Percentiles rank a stretch among this genome's conserved stretches.
phyloP scores from a whole-genome alignment of 2,113 vertebrate genomes.

The Noturus placidus region DNA sequence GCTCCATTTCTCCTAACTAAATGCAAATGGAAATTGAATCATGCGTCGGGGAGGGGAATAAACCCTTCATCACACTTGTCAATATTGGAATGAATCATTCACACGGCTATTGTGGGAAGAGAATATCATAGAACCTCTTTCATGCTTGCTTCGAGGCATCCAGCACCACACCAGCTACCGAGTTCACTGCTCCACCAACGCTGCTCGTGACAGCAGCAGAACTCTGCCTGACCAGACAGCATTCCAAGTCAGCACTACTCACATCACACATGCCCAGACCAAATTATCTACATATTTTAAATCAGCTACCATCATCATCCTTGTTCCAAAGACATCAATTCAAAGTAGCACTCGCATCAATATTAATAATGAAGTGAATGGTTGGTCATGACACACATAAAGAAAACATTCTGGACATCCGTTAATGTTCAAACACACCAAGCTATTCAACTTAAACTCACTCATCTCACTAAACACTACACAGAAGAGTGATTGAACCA shows the following conservation, averaged over 20 bases:
- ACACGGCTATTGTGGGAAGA: conserved; percentile 45
- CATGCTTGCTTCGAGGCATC: not conserved
- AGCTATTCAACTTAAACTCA: too few species aligned
- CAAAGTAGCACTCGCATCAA: not conserved
- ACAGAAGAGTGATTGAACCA: not conserved
- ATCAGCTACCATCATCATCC: not conserved
- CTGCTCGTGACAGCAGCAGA: not conserved
- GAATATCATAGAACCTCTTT: not conserved
- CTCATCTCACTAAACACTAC: not conserved
- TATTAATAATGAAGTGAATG: not conserved
- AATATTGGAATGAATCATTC: conserved; percentile 64
- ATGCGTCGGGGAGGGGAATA: conserved; percentile 17
- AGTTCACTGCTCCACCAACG: not conserved
- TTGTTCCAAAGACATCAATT: not conserved
- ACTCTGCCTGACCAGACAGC: not conserved
- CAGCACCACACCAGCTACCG: not conserved
- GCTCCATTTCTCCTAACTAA: conserved; percentile 55
- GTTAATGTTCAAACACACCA: not conserved
- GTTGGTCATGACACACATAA: not conserved
- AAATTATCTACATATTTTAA: not conserved
- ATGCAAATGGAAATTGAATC: conserved; percentile 66
- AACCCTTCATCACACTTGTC: conserved; percentile 64
- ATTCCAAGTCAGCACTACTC: not conserved
- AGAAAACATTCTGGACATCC: not conserved
- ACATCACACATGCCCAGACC: not conserved